Percentiles rank a stretch among this genome's conserved stretches.
phyloP scores from a whole-genome alignment of 2,888 invertebrate species.

The Pyrochroa serraticornis region DNA sequence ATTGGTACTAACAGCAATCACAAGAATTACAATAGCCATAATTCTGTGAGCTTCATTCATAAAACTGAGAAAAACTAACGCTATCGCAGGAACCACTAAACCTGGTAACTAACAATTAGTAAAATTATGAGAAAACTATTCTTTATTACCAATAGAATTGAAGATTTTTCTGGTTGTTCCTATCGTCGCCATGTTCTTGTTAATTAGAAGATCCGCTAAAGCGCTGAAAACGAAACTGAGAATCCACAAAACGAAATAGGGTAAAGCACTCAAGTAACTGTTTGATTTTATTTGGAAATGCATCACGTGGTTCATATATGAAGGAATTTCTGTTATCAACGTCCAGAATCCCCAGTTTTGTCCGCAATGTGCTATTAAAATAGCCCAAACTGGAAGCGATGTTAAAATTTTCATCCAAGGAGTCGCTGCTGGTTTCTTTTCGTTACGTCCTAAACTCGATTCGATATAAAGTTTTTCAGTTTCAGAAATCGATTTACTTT shows the following conservation, averaged over 20 bases:
- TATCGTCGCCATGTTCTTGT: constrained; percentile 51
- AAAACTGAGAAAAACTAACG: constrained; percentile 40
- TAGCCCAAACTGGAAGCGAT: constrained; percentile 77
- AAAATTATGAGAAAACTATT: background rate
- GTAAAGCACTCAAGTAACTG: constrained; percentile 71
- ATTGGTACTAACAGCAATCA: constrained; percentile 76
- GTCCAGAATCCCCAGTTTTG: constrained; percentile 87
- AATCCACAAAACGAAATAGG: constrained; percentile 75
- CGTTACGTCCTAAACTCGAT: constrained; percentile 36
- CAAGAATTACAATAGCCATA: constrained; percentile 69
- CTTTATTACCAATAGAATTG: constrained; percentile 58
- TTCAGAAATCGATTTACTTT: constrained; percentile 64
- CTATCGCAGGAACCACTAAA: constrained; percentile 54
- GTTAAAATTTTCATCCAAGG: constrained; percentile 79
- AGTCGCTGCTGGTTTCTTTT: constrained; percentile 54
- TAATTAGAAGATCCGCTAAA: constrained; percentile 67
- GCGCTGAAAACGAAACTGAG: constrained; percentile 73
- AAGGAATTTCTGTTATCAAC: constrained; percentile 79
- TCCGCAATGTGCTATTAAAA: constrained; percentile 73
- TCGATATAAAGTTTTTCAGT: constrained; percentile 74
- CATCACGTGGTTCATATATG: constrained; percentile 77
- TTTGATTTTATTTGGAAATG: constrained; percentile 74
- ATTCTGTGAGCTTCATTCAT: constrained; percentile 32
- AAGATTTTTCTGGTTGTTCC: constrained; percentile 68
- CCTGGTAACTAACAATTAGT: constrained; percentile 45